Evolutionary conservation across 2,888 invertebrate genomes (phyloP).

Genomic region (Drosophila quinaria): DNA sequence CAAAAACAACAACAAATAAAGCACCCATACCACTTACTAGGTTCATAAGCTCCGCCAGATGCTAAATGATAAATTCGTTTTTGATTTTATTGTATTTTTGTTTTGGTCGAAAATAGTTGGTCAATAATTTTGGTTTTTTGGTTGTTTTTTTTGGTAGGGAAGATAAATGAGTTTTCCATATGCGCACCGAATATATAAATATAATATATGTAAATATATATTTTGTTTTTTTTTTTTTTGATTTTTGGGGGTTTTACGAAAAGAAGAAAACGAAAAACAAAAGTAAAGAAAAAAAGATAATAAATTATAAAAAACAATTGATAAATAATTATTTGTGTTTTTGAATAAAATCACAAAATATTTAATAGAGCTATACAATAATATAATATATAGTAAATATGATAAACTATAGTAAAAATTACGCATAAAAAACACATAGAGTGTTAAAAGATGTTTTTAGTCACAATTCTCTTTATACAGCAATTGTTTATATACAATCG

Average conservation of each 20-base stretch:
- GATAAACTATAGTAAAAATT: conserved; percentile 24
- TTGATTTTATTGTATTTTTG: conserved; percentile 34
- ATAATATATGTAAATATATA: conserved; percentile 39
- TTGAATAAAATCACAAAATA: conserved; percentile 27
- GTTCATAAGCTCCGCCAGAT: conserved; percentile 85
- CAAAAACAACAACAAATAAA: conserved; percentile 83
- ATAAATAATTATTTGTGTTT: conserved; percentile 39
- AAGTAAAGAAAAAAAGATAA: conserved; percentile 53
- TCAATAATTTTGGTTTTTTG: conserved; percentile 59
- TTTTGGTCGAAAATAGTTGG: conserved; percentile 45
- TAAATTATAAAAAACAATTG: conserved; percentile 42
- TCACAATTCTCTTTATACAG: conserved; percentile 67
- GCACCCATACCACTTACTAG: conserved; percentile 86
- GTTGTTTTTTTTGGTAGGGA: conserved; percentile 43
- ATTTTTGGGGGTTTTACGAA: conserved; percentile 36
- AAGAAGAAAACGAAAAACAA: conserved; percentile 58
- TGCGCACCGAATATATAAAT: conserved; percentile 67
- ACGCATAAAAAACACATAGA: conserved; percentile 31
- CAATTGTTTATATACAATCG: conserved; percentile 64
- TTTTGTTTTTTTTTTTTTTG: conserved; percentile 33
- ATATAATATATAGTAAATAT: conserved; percentile 12
- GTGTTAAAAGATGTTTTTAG: conserved; percentile 65
- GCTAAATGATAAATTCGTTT: conserved; percentile 80
- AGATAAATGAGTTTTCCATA: conserved; percentile 68
- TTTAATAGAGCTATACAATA: conserved; percentile 49